phyloP scores from a whole-genome alignment of 2,888 invertebrate genomes.

The Melolontha melolontha region DNA sequence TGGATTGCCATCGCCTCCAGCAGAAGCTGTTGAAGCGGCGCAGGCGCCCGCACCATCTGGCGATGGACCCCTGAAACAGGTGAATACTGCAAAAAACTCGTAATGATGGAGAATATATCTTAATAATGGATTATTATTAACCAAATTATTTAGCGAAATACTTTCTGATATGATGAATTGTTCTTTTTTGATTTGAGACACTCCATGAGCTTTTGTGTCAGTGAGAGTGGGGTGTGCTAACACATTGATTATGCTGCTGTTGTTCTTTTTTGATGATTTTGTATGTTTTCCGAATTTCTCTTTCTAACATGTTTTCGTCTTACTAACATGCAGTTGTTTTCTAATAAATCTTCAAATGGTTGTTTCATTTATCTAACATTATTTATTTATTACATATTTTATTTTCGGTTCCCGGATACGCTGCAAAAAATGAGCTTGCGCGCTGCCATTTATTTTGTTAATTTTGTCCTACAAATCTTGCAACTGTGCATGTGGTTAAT shows the following conservation, averaged over 20 bases:
- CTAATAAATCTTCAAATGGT: slow-evolving; percentile 36
- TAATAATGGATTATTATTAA: slow-evolving; percentile 48
- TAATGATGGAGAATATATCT: slow-evolving; percentile 52
- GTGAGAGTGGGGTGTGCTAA: slow-evolving; percentile 42
- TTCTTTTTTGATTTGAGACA: slow-evolving; percentile 17
- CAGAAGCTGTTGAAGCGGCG: slow-evolving; percentile 66
- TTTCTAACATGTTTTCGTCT: slow-evolving; percentile 44
- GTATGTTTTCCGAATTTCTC: slow-evolving; percentile 36
- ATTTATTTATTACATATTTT: slow-evolving; percentile 14
- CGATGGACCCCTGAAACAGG: slow-evolving; percentile 70
- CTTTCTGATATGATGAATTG: no score
- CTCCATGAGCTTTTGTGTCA: slow-evolving; percentile 41
- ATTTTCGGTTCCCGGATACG: slow-evolving; percentile 5
- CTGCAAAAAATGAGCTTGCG: no score
- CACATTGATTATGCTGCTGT: slow-evolving; percentile 34
- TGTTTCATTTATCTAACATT: slow-evolving; percentile 48
- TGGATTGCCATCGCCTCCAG: slow-evolving; percentile 61
- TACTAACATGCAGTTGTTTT: slow-evolving; percentile 34
- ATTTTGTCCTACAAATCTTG: no score
- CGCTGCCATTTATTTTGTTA: no score
- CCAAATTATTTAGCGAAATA: slow-evolving; percentile 15
- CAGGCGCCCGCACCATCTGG: slow-evolving; percentile 67
- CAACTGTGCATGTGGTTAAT: no score
- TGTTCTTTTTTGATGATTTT: slow-evolving; percentile 35
- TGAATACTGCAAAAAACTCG: slow-evolving; percentile 58